These are phyloP conservation scores for Mesembrinibis cayennensis DNA, from an alignment of 2,113 vertebrate genomes.

Conservation along the genomic window DNA sequence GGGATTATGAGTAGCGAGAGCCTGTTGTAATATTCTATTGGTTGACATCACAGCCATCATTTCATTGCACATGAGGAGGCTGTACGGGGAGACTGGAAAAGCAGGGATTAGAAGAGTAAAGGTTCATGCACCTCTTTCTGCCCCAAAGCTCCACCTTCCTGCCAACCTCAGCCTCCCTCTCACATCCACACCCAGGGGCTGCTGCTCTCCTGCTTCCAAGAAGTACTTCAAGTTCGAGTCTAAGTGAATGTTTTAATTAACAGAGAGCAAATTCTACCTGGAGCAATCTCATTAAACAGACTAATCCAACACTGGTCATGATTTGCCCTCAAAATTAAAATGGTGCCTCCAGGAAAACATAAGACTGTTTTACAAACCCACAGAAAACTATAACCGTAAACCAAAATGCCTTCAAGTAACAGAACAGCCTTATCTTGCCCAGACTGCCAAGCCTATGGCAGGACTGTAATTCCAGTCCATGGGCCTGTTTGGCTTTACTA, in stretches of 20 bases:
- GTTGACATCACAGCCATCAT: neutral
- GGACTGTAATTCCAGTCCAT: neutral
- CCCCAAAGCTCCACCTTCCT: neutral
- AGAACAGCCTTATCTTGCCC: neutral
- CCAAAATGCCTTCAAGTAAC: neutral
- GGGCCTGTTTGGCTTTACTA: neutral
- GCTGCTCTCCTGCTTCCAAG: neutral
- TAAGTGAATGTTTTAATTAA: constrained; percentile 40
- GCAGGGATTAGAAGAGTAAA: neutral
- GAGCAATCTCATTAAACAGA: constrained; percentile 15
- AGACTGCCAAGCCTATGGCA: neutral
- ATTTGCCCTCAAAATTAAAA: constrained; percentile 45
- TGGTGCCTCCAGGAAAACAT: constrained; percentile 2
- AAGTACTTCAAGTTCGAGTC: neutral
- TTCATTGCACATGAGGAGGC: neutral
- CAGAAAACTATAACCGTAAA: neutral
- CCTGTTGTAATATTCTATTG: neutral
- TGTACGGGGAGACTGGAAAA: neutral
- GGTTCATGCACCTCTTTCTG: neutral
- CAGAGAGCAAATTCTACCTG: neutral
- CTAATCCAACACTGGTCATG: neutral
- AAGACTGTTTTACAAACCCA: neutral
- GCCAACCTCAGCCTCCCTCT: neutral
- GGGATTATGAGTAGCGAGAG: neutral
- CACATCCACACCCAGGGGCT: neutral